phyloP scores from a whole-genome alignment of 2,113 vertebrate species.

The Engraulis encrasicolus region DNA sequence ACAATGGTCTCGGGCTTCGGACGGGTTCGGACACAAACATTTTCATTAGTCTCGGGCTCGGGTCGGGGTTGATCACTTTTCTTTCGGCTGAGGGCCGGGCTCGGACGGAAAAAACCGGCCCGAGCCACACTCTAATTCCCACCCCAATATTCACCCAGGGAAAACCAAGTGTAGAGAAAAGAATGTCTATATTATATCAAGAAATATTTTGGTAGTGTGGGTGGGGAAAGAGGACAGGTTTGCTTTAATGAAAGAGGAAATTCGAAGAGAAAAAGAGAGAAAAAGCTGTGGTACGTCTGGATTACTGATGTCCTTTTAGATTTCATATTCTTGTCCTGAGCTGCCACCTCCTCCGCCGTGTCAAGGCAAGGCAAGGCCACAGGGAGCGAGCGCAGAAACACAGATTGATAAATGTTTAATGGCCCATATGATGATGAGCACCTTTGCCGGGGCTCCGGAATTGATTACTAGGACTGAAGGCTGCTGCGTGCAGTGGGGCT shows the following conservation, averaged over 20 bases:
- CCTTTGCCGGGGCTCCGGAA: background rate
- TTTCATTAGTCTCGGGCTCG: no score
- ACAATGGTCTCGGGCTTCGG: no score
- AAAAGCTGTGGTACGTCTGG: background rate
- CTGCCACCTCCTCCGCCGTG: background rate
- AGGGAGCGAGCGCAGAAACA: background rate
- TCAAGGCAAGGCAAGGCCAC: background rate
- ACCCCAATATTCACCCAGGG: background rate
- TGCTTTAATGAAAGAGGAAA: background rate
- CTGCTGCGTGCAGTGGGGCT: background rate
- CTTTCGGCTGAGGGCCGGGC: no score
- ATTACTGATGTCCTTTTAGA: background rate
- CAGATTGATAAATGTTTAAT: background rate
- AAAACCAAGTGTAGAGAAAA: background rate
- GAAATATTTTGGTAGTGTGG: background rate
- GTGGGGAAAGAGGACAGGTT: background rate
- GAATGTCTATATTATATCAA: background rate
- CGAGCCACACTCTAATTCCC: no score
- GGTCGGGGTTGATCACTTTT: no score
- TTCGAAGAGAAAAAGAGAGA: background rate
- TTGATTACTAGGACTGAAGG: background rate
- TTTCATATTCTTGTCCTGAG: background rate
- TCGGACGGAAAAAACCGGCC: no score
- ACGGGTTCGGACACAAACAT: no score
- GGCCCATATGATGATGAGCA: constrained; percentile 7